These are phyloP conservation scores for Xylocampa areola DNA, from an alignment of 2,888 invertebrate species.

Conservation along the genomic window DNA sequence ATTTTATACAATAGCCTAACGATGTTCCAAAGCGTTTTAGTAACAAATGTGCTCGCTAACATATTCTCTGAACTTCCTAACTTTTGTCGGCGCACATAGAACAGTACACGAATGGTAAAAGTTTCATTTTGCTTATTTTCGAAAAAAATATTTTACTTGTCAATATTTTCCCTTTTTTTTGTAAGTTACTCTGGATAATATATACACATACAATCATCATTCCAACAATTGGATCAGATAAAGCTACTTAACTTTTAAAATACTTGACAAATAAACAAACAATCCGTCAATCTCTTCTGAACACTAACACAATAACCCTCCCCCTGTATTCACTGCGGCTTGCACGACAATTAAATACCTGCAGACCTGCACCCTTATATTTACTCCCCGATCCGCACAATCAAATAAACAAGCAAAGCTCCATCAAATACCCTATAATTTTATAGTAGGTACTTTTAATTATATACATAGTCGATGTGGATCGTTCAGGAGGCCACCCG, in stretches of 20 bases:
- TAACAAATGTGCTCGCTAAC: slow-evolving; percentile 33
- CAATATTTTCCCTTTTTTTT: no score
- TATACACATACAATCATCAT: no score
- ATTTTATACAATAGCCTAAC: slow-evolving; percentile 50
- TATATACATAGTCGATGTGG: slow-evolving; percentile 42
- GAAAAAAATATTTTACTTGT: no score
- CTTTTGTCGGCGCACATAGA: slow-evolving; percentile 16
- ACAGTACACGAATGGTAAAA: no score
- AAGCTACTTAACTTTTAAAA: no score
- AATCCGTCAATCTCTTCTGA: no score
- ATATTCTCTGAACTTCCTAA: slow-evolving; percentile 12
- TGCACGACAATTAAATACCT: slow-evolving; percentile 42
- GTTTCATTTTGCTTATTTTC: no score
- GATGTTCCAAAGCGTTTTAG: slow-evolving; percentile 46
- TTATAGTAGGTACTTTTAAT: slow-evolving; percentile 42
- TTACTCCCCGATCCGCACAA: slow-evolving; percentile 27
- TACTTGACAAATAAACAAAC: no score
- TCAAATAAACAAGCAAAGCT: slow-evolving; percentile 36
- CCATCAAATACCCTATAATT: slow-evolving; percentile 44
- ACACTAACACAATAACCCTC: slow-evolving; percentile 6
- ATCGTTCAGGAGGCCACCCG: slow-evolving; percentile 50
- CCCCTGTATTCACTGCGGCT: slow-evolving; percentile 18
- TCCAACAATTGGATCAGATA: no score
- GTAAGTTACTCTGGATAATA: no score
- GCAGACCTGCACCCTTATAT: slow-evolving; percentile 40